Conservation (phyloP, 2,797 vertebrate genomes). For the Dromococcyx pavoninus region DNA sequence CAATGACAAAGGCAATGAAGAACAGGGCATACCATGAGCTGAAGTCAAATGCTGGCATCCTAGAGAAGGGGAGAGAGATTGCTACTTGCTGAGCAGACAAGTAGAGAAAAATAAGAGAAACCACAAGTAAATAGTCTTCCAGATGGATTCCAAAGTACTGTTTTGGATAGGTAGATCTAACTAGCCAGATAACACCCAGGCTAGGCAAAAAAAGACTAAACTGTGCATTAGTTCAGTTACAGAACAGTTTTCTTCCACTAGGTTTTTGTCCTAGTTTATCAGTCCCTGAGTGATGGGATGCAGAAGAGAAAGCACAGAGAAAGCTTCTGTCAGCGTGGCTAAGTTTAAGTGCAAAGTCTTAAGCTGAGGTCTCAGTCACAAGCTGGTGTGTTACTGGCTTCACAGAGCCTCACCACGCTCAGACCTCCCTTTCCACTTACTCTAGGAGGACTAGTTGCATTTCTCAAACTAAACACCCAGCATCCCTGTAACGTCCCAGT, state of each 20-base stretch:
- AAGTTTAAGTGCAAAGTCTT: neutral
- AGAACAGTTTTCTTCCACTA: neutral
- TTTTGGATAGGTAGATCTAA: neutral
- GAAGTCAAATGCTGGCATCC: constrained; percentile 94
- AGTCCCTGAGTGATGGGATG: neutral
- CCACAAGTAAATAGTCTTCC: neutral
- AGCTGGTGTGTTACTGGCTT: neutral
- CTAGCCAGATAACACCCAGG: neutral
- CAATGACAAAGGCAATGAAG: constrained; percentile 89
- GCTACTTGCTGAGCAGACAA: neutral
- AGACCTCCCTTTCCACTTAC: neutral
- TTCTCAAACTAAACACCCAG: neutral
- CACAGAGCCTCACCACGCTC: neutral
- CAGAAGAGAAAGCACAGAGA: neutral
- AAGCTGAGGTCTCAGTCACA: neutral
- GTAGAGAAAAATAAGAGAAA: neutral
- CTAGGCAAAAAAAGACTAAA: neutral
- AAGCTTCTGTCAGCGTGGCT: neutral
- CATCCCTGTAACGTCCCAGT: neutral
- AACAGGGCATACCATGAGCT: constrained; percentile 85
- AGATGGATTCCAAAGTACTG: neutral
- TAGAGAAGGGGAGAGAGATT: constrained; percentile 45
- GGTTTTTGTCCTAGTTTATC: neutral
- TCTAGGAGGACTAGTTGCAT: neutral
- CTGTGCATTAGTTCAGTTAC: neutral